Percentiles rank a stretch among this genome's conserved stretches.
Conservation (phyloP, 2,888 invertebrate species). For the Ophioninae sp. region DNA sequence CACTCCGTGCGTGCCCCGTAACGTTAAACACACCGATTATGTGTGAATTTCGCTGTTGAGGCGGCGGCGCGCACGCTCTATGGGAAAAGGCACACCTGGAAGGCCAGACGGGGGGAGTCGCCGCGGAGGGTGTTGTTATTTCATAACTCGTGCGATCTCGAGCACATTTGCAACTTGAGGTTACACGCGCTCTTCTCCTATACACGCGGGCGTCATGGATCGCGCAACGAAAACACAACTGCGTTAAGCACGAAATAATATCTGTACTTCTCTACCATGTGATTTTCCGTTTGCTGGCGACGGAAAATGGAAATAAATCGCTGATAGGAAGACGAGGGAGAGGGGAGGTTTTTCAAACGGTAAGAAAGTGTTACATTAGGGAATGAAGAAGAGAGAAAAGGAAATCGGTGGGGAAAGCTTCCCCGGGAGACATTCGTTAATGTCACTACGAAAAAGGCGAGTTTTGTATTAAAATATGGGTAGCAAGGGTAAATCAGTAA, state of each 20-base stretch:
- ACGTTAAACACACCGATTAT: background rate
- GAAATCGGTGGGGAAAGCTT: conserved; percentile 22
- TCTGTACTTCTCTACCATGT: no score
- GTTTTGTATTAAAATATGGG: conserved; percentile 66
- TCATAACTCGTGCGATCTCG: background rate
- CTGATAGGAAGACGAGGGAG: no score
- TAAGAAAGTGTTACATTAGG: background rate
- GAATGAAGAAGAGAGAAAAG: background rate
- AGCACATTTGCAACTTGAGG: background rate
- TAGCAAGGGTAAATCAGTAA: conserved; percentile 72
- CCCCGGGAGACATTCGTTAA: conserved; percentile 55
- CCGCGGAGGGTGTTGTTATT: background rate
- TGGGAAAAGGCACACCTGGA: background rate
- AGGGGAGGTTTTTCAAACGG: background rate
- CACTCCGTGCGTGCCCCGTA: background rate
- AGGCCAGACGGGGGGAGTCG: background rate
- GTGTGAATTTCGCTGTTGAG: background rate
- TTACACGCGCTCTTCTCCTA: background rate
- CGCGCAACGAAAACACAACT: no score
- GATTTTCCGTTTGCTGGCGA: no score
- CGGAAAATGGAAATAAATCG: no score
- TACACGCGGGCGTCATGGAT: no score
- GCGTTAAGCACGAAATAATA: no score
- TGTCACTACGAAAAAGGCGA: conserved; percentile 29
- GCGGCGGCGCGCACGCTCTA: background rate